phyloP scores from a whole-genome alignment of 2,797 vertebrate species.

The Enteromius fasciolatus region DNA sequence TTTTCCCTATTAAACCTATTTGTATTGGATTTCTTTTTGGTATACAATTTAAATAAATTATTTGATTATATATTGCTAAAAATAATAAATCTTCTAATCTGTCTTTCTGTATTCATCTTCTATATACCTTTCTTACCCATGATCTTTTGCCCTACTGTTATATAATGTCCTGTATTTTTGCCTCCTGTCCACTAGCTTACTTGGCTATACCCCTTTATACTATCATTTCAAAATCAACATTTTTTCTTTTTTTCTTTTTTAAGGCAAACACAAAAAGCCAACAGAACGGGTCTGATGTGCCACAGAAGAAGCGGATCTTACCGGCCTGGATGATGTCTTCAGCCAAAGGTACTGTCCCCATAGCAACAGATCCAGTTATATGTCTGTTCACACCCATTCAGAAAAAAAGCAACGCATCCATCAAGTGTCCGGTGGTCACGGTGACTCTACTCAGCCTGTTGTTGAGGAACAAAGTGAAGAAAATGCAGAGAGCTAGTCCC shows the following conservation, averaged over 20 bases:
- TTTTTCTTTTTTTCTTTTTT: not conserved
- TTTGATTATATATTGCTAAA: not conserved
- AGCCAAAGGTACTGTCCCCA: slow-evolving; percentile 52
- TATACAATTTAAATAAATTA: not conserved
- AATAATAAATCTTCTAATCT: too few relatives aligned
- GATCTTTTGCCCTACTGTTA: not conserved
- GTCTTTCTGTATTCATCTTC: not conserved
- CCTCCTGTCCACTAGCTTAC: not conserved
- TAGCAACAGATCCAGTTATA: not conserved
- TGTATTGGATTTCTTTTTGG: not conserved
- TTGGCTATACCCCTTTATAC: not conserved
- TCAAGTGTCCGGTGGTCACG: slow-evolving; percentile 1
- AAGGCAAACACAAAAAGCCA: not conserved
- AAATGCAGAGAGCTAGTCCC: not conserved
- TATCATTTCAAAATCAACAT: too few relatives aligned
- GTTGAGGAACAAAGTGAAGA: not conserved
- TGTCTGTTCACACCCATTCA: not conserved
- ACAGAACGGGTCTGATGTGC: not conserved
- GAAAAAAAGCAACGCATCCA: not conserved
- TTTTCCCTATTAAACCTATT: not conserved
- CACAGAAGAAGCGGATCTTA: slow-evolving; percentile 65
- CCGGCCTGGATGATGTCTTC: slow-evolving; percentile 75
- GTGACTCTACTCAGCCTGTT: not conserved
- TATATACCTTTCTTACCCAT: not conserved
- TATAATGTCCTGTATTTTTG: not conserved